Evolutionary conservation across 1,140 invertebrate genomes (phyloP), one percentile per base, ranked within the genome.

Genomic region (Drosophila teissieri): DNA sequence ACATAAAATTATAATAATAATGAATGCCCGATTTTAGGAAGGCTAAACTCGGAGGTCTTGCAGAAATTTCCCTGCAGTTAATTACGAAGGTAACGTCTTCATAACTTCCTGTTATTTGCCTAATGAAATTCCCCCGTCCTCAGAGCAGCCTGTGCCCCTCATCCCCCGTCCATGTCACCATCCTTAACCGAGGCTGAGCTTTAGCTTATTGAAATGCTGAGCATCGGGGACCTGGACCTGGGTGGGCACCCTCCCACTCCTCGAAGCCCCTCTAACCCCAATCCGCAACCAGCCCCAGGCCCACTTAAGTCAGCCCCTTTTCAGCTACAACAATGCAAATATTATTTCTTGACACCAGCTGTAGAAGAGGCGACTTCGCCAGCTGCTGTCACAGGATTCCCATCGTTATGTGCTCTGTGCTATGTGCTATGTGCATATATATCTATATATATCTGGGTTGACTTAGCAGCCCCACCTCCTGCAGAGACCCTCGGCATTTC

Each of bases 291-390:
- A 8, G 31, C 53, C n/a, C n/a, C 60, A 46, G 62, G 45, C 64
- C 37, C 64, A 69, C 67, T 70, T 48, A 69, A 48, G 63, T 48
- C 54, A 36, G 24, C 53, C 45, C 44, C 31, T 19, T 58, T 51
- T 58, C 27, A 14, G 40, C 52, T 65, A 34, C 51, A 64, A 74
- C 69, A 74, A 74, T 51, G 51, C 73, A 75, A 75, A 75, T 65
- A 75, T 75, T 75, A 75, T 75, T 75, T 36, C 61, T 75, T 75
- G 58, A 74, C 72, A 64, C 58, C 70, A 75, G 53, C 58, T 75
- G 60, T 40, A 34, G 49, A 2, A 34, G 51, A 60, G 46, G 46
- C 37, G 24, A 49, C 61, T 75, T 19, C 31, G 49, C 19, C 64
- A 70, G 67, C 67, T 69, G 67, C 64, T 70, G 67, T 70, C 67